Percentiles rank a stretch among this genome's conserved stretches.
These are phyloP conservation scores for Orthonevra nobilis DNA, from an alignment of 2,888 invertebrate species.

Conservation along the genomic window DNA sequence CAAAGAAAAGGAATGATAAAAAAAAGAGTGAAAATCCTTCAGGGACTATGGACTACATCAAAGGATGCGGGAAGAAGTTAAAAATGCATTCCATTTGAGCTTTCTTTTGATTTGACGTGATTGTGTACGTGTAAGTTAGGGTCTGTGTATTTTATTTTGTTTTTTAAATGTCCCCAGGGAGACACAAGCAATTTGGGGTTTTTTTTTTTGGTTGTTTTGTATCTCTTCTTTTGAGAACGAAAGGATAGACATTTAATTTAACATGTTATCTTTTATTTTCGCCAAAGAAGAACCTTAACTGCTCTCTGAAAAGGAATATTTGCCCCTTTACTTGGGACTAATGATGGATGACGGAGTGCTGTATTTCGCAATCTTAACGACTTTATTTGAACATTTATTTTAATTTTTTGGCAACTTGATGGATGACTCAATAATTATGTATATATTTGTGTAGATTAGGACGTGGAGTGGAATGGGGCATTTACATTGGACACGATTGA, in stretches of 20 bases:
- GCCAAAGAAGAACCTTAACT: neutral
- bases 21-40: slow-evolving; percentile 45
- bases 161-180: slow-evolving; percentile 63
- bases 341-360: slow-evolving; percentile 60
- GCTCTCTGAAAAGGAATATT: slow-evolving; percentile 8
- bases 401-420: slow-evolving; percentile 64
- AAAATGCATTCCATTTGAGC: slow-evolving; percentile 64
- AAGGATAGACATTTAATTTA: slow-evolving; percentile 48
- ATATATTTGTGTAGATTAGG: slow-evolving; percentile 47
- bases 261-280: slow-evolving; percentile 13
- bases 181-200: slow-evolving; percentile 48
- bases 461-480: slow-evolving; percentile 3
- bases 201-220: slow-evolving; percentile 5
- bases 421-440: slow-evolving; percentile 61
- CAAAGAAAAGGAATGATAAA: neutral
- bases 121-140: slow-evolving; percentile 4
- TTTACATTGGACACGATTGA: slow-evolving; percentile 2
- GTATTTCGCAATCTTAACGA: slow-evolving; percentile 58
- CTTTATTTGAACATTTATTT: slow-evolving; percentile 66
- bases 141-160: neutral
- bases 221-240: slow-evolving; percentile 3
- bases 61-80: slow-evolving; percentile 49
- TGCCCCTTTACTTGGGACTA: slow-evolving; percentile 31
- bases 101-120: slow-evolving; percentile 56
- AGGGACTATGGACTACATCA: slow-evolving; percentile 68